Base-by-base conservation (phyloP, 2,797 vertebrate species). In the Myotis daubentonii region DNA sequence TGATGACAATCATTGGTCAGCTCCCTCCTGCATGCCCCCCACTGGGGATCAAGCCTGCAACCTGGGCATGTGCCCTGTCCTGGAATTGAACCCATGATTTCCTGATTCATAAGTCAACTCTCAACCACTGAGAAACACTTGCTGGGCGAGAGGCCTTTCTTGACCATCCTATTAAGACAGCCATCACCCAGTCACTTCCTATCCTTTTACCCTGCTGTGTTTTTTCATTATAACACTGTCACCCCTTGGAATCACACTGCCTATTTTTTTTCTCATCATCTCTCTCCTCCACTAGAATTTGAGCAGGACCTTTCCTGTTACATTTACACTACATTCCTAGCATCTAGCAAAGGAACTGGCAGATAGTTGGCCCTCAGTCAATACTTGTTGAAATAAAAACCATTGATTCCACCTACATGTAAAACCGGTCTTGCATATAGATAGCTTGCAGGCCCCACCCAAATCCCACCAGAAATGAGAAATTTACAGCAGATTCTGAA, bases 401-500 rank as follows among this genome's bases (percentile, higher is more conserved):
- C 33, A 78, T 36, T 78, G 33, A 68, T 2, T 87, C 30, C 66
- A 66, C 47, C 25, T 74, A 74, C 36, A 68, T 80, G 66, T 74
- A 75, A 74, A 89, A 89, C 25, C 68, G n/a, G 8, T 81, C 36
- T 84, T 80, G 65, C 17, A 36, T 38, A n/a, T 75, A 66, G 30
- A 91, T 80, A 49, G n/a, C 22, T 72, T 70, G 8, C 22, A 25
- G n/a, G 19, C 4, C 8, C 28, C 19, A 49, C 41, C 3, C 36
- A 22, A 66, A 41, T 11, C 47, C 66, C 9, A 20, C 30, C 38
- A 84, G 44, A 95, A 74, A 74, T 74, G 7, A 60, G 11, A 80
- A 93, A 89, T 47, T 80, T 38, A 92, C 16, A 79, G 91, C 16
- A 85, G 28, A 84, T 60, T 79, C 72, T 66, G 53, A 88, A 82